A percentile compares a stretch with the other conserved stretches of the same genome.
Conservation (phyloP, 1,140 invertebrate species). For the Formica selysi region DNA sequence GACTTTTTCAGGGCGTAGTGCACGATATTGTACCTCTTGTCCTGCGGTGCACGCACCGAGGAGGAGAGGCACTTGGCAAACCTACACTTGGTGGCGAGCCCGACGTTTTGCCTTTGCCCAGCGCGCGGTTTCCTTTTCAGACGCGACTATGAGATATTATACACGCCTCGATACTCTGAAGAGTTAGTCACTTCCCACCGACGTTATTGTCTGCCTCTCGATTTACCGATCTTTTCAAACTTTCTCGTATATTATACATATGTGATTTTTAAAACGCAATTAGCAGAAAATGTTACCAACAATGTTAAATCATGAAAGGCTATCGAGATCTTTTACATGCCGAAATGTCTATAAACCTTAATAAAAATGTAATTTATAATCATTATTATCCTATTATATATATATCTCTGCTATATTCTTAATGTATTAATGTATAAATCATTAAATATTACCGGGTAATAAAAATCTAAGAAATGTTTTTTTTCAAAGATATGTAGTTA, state of each 20-base stretch:
- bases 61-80: constrained; percentile 26
- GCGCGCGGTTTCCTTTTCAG: constrained; percentile 46
- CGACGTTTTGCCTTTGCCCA: constrained; percentile 26
- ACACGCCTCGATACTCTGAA: constrained; percentile 23
- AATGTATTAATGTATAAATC: too few relatives aligned
- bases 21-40: constrained; percentile 49
- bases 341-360: too few relatives aligned
- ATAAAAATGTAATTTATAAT: too few relatives aligned
- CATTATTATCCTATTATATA: too few relatives aligned
- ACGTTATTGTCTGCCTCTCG: background rate
- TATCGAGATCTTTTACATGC: too few relatives aligned
- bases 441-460: too few relatives aligned
- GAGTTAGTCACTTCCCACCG: background rate
- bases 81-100: constrained; percentile 14
- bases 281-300: too few relatives aligned
- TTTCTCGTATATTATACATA: background rate
- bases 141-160: background rate
- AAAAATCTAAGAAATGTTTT: too few relatives aligned
- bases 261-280: background rate
- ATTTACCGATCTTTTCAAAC: constrained; percentile 14
- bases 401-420: too few relatives aligned
- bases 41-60: constrained; percentile 10
- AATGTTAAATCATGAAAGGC: too few relatives aligned
- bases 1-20: constrained; percentile 58
- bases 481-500: background rate